Percentiles rank a stretch among this genome's conserved stretches.
Conservation (phyloP, 2,888 invertebrate genomes). For the Drosophila macrospina region DNA sequence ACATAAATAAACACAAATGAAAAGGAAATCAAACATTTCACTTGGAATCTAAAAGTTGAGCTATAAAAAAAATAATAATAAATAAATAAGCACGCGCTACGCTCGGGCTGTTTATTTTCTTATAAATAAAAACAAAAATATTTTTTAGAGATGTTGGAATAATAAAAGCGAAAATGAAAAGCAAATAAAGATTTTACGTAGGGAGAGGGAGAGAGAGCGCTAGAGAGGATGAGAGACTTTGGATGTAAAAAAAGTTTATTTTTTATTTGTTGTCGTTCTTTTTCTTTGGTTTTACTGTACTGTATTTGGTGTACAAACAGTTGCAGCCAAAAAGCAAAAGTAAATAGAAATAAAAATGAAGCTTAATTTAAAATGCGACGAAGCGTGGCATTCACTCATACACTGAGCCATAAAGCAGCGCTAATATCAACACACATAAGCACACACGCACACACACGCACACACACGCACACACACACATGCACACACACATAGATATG, state of each 20-base stretch:
- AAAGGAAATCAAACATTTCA: constrained; percentile 74
- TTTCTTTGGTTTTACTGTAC: constrained; percentile 3
- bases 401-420: constrained; percentile 63
- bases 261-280: constrained; percentile 18
- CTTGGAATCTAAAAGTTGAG: constrained; percentile 40
- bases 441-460: constrained; percentile 9
- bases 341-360: constrained; percentile 79
- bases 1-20: constrained; percentile 64
- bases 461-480: constrained; percentile 41
- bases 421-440: constrained; percentile 63
- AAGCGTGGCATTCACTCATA: constrained; percentile 64
- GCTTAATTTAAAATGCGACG: constrained; percentile 82
- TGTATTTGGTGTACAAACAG: constrained; percentile 51
- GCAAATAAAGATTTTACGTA: constrained; percentile 52
- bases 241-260: constrained; percentile 52
- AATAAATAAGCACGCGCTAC: constrained; percentile 46
- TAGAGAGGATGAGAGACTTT: constrained; percentile 1
- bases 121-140: constrained; percentile 28
- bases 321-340: constrained; percentile 63
- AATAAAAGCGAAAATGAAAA: constrained; percentile 75
- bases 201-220: not conserved
- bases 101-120: constrained; percentile 10
- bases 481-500: constrained; percentile 5
- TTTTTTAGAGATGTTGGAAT: constrained; percentile 61
- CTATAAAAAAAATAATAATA: constrained; percentile 17